A percentile compares a stretch with the other conserved stretches of the same genome.
These are phyloP conservation scores for Camponotus pennsylvanicus DNA, from an alignment of 1,140 invertebrate species.

Conservation along the genomic window DNA sequence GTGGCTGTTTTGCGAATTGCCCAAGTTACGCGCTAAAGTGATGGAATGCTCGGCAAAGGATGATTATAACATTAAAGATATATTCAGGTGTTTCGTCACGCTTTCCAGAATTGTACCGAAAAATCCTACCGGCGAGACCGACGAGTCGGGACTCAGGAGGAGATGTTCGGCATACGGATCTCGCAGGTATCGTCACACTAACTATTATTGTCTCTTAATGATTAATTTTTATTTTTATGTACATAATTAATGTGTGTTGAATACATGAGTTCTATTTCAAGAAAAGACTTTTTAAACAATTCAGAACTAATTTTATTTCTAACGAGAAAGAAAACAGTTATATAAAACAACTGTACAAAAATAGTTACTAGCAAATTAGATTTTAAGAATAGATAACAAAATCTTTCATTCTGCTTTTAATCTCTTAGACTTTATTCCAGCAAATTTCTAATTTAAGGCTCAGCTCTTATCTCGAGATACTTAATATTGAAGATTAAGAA, in stretches of 20 bases:
- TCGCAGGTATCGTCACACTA: slow-evolving; percentile 78
- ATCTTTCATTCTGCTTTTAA: background rate
- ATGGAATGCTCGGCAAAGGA: slow-evolving; percentile 94
- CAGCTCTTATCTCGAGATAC: background rate
- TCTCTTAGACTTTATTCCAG: background rate
- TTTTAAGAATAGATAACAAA: too few species aligned
- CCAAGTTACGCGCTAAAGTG: slow-evolving; percentile 91
- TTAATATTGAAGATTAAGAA: background rate
- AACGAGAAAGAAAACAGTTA: background rate
- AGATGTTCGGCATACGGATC: slow-evolving; percentile 91
- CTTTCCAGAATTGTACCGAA: slow-evolving; percentile 89
- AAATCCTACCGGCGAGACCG: slow-evolving; percentile 86
- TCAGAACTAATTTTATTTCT: background rate
- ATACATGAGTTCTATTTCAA: background rate
- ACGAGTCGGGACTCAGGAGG: slow-evolving; percentile 89
- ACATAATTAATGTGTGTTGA: background rate
- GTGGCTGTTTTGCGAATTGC: slow-evolving; percentile 92
- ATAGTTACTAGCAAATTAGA: background rate
- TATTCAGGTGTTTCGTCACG: slow-evolving; percentile 91
- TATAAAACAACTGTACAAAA: background rate
- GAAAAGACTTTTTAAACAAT: background rate
- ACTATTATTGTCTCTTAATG: background rate
- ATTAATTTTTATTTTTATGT: background rate
- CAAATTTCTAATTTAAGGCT: background rate
- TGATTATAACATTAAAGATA: slow-evolving; percentile 92